A percentile compares a stretch with the other conserved stretches of the same genome.
phyloP scores from a whole-genome alignment of 2,113 vertebrate genomes.

The Hoplias malabaricus region DNA sequence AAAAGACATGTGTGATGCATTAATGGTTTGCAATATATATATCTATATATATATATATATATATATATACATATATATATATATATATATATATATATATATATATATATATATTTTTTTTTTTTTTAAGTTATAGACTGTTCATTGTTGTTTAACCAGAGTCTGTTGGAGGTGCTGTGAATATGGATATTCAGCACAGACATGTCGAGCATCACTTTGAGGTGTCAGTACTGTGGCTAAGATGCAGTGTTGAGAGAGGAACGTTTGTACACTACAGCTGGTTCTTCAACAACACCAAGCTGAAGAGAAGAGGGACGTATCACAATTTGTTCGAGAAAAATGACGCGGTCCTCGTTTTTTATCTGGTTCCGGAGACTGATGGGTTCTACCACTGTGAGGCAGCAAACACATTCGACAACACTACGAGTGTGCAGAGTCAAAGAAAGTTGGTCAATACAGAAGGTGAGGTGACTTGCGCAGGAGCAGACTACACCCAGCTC shows the following conservation, averaged over 20 bases:
- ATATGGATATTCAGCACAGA: slow-evolving; percentile 37
- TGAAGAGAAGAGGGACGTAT: slow-evolving; percentile 49
- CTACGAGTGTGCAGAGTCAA: slow-evolving; percentile 54
- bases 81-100: no score
- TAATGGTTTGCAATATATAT: no score
- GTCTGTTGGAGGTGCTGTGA: slow-evolving; percentile 59
- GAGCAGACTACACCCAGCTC: no score
- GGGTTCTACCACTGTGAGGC: slow-evolving; percentile 70
- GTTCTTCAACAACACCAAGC: slow-evolving; percentile 62
- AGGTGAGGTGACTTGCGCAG: no score
- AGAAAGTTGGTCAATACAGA: slow-evolving; percentile 51
- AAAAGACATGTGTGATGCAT: no score
- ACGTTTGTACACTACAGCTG: slow-evolving; percentile 60
- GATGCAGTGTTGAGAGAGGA: slow-evolving; percentile 61
- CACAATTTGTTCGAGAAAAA: slow-evolving; percentile 33
- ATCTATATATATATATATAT: no score
- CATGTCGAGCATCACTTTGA: slow-evolving; percentile 50
- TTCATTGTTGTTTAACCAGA: slow-evolving; percentile 51
- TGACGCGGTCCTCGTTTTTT: slow-evolving; percentile 43
- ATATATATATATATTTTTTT: not conserved
- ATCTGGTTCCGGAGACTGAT: slow-evolving; percentile 40
- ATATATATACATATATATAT: no score
- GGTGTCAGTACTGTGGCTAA: slow-evolving; percentile 52
- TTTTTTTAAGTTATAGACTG: not conserved
- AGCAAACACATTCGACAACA: slow-evolving; percentile 62